Base-by-base conservation (phyloP, 2,888 invertebrate species). In the Tenthredo amoena region DNA sequence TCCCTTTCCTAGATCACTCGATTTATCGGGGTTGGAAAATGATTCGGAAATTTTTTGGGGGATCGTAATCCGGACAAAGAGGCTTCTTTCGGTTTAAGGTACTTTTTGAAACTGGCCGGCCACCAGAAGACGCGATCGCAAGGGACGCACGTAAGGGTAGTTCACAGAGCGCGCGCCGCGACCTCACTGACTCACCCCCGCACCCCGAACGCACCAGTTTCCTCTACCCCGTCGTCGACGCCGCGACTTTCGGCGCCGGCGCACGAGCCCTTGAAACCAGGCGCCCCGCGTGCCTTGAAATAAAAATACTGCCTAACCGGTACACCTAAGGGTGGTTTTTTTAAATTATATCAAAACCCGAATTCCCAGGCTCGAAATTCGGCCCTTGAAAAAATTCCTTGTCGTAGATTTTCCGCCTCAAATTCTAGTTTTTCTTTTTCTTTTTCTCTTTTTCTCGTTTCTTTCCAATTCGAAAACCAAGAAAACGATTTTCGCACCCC, bases 121-220 rank as follows among this genome's bases (percentile, higher is more conserved):
- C 43, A 74, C 43, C n/a, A 58, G n/a, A 21, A 81, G 58, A 81
- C 62, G 37, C 34, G 81, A 81, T 62, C 81, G 50, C 68, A 18
- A 68, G 68, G 68, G 68, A 62, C 58, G 81, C 91, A 90, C 91
- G 92, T 91, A 90, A 91, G 90, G 92, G 92, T 91, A 93, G 92
- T 92, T 92, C 91, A 92, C 93, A 90, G 92, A 92, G 92, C 93
- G 93, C 93, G 93, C 93, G 93, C 92, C 91, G 92, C 93, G 93
- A 93, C 93, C 91, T 92, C 93, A 93, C 93, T 93, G 93, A 93
- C 91, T 93, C 92, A 92, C 92, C 92, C 92, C 92, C 91, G 90
- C 90, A 89, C 92, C 90, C 89, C 90, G 18, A 81, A 40, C 81
- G 12, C 58, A 40, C 37, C 88, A 89, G 87, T 86, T 88, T 86